phyloP scores from a whole-genome alignment of 2,888 invertebrate species.

The Lucinisca nassula region DNA sequence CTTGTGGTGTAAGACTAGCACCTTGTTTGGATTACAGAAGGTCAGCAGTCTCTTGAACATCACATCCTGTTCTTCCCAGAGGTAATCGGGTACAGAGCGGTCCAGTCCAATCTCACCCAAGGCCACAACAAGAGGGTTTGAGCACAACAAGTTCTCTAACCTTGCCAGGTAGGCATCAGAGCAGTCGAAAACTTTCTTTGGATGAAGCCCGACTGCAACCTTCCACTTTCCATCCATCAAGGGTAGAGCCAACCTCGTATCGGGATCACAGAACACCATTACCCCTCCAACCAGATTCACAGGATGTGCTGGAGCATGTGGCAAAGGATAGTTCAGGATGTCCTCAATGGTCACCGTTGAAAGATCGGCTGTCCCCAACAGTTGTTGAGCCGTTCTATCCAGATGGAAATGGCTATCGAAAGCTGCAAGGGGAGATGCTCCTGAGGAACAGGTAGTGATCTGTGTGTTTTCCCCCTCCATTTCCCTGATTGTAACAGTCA shows the following conservation, averaged over 20 bases:
- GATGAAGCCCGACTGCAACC: slow-evolving; percentile 16
- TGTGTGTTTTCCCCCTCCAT: too few relatives aligned
- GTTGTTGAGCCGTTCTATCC: not conserved
- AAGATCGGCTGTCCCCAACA: not conserved
- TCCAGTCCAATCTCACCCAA: slow-evolving; percentile 19
- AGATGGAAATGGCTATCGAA: slow-evolving; percentile 41
- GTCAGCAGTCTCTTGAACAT: not conserved
- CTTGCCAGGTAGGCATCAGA: not conserved
- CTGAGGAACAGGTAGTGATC: too few relatives aligned
- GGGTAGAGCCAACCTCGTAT: not conserved
- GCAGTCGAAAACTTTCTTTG: not conserved
- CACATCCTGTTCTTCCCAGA: not conserved
- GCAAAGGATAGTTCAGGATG: not conserved
- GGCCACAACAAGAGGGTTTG: not conserved
- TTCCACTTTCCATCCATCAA: not conserved
- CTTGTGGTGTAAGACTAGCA: slow-evolving; percentile 5
- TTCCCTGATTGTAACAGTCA: too few relatives aligned
- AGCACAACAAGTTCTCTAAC: not conserved
- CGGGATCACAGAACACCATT: not conserved
- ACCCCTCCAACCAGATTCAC: not conserved
- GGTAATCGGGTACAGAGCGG: not conserved
- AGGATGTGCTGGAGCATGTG: not conserved
- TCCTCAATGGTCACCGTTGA: not conserved
- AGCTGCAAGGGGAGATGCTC: too few relatives aligned
- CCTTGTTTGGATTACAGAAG: not conserved